Percentiles rank a stretch among this genome's conserved stretches.
Evolutionary conservation across 1,140 invertebrate species (phyloP).

Genomic region (Drosophila bocki): DNA sequence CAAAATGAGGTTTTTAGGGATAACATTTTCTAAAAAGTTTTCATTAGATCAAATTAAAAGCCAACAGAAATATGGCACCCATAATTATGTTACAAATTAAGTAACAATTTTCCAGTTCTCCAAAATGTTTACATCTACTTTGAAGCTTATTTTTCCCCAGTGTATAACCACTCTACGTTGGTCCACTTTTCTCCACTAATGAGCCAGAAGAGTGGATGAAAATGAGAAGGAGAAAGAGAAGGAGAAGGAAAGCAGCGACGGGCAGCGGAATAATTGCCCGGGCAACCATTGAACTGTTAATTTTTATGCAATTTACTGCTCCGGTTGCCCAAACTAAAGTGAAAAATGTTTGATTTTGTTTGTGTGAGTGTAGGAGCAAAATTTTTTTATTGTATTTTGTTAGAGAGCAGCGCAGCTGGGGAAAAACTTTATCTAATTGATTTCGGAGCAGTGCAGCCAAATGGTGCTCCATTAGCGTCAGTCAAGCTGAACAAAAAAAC

Average conservation of each 20-base stretch:
- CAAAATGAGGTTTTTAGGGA: accelerated
- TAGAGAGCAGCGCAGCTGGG: conserved; percentile 41
- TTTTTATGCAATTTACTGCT: conserved; percentile 67
- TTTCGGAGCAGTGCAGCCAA: conserved; percentile 68
- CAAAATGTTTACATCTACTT: not conserved
- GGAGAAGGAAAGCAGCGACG: not conserved
- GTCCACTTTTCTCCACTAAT: conserved; percentile 19
- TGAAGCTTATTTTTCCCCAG: not conserved
- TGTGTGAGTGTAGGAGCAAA: not conserved
- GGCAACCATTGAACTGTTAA: conserved; percentile 63
- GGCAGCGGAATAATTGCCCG: conserved; percentile 39
- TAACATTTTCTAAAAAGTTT: not conserved
- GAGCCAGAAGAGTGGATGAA: conserved; percentile 16
- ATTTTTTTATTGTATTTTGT: conserved; percentile 8
- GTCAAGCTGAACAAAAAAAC: conserved; percentile 38
- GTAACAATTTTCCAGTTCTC: too few species aligned
- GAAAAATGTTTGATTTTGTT: conserved; percentile 44
- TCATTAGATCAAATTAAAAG: too few species aligned
- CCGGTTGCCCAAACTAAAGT: conserved; percentile 44
- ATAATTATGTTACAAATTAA: too few species aligned
- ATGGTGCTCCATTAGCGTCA: conserved; percentile 77
- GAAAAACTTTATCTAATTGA: conserved; percentile 78
- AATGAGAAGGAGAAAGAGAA: not conserved
- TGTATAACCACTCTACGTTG: conserved; percentile 12
- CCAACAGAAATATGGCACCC: too few species aligned